Base-by-base conservation (phyloP, 2,113 vertebrate species). In the Aegotheles bennettii region DNA sequence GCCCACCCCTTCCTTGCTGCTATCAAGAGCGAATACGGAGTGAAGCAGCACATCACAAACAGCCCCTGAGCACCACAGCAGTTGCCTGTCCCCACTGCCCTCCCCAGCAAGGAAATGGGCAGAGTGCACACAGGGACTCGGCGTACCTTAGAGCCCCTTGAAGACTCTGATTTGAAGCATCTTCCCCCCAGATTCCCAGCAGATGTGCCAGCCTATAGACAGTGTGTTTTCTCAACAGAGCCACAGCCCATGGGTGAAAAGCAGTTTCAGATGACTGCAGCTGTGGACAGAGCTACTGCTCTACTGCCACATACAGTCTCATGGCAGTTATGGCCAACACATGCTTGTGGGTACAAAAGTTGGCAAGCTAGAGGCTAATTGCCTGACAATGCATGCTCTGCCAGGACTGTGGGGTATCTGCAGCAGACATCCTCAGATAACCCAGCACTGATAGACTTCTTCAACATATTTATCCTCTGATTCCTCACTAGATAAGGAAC, bases 401-500 rank as follows among this genome's bases (percentile, higher is more conserved):
- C 1, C 1, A 2, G 71, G 74, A 50, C 26, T 20, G 42, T 31
- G 61, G 48, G 82, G 65, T 57, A 92, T 87, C 85, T 93, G 94
- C 90, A 94, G 78, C n/a, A 73, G 88, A 85, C 61, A 90, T 1
- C 12, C 40, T 91, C 84, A 76, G 69, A 11, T 74, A 76, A 33
- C 14, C 53, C 63, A 69, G 74, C 70, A 56, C 61, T 68, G 87
- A 91, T 73, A 75, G 65, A 90, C 90, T 93, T 83, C 82, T 89
- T 83, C 87, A 59, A 29, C 40, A 35, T 23, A 59, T 67, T 93
- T 91, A 40, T 91, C 68, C 63, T 92, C 76, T 38, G 68, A 50
- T 16, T 93, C 68, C 64, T 90, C 68, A 68, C 94, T 95, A 93
- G 91, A 51, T 51, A 81, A 74, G 42, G 68, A 92, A 63, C 21